Evolutionary conservation across 2,113 vertebrate genomes (phyloP), one percentile per base, ranked within the genome.

Genomic region (Chroicocephalus ridibundus): DNA sequence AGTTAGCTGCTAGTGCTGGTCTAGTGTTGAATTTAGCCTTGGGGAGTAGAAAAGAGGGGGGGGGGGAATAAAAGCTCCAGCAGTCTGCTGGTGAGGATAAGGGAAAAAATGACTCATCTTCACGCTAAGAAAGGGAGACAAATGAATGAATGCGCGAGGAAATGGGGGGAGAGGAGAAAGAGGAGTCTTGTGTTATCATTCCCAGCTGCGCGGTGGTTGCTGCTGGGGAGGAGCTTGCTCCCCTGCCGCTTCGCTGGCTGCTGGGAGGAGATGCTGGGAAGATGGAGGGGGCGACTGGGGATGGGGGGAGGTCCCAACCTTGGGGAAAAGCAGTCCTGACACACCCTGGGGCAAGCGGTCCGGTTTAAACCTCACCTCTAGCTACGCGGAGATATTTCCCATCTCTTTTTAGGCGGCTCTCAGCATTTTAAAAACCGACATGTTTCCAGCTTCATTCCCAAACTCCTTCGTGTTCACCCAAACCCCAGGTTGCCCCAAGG

Each of bases 81-180:
- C 34, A 82, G 46, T 20, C 83, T 69, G 62, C 82, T 93, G 92
- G 55, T 77, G 82, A 74, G 71, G 58, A 69, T 8, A 66, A 72
- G 80, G 76, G 77, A 64, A 77, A 93, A 81, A 86, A 70, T 96
- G 95, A 96, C 82, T 96, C 92, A 93, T 92, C 79, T 68, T 62
- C 21, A 1, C n/a, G 86, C 44, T 44, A 75, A 96, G 95, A 86
- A 80, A 86, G 34, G 54, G 88, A 75, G 79, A 92, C 3, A 0
- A 76, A 81, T 22, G 88, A 62, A 85, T 86, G 88, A 94, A 93
- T 84, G 70, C 82, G 90, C 90, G 94, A 93, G 90, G 88, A 96
- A n/a, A 58, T 4, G 71, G 57, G 83, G 64, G 65, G 52, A 82
- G 77, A 90, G 64, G 47, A 94, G 95, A 95, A 83, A 95, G 92